phyloP scores from a whole-genome alignment of 1,140 invertebrate genomes.

The Cydia pomonella region DNA sequence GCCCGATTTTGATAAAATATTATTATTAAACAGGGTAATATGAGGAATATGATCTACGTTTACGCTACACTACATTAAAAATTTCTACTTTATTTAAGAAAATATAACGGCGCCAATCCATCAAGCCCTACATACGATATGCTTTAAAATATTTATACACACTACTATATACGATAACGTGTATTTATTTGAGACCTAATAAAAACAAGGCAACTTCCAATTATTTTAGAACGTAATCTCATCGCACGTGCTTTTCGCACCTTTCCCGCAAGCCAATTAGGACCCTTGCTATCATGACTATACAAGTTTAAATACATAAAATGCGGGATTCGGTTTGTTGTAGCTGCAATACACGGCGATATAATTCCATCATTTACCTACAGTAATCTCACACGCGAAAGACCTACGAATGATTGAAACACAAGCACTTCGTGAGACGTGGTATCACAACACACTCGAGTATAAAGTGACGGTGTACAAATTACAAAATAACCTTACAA shows the following conservation, averaged over 20 bases:
- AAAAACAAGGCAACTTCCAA: conserved; percentile 67
- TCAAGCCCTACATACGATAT: conserved; percentile 55
- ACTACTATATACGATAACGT: conserved; percentile 44
- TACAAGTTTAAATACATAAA: not conserved
- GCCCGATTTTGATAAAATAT: conserved; percentile 39
- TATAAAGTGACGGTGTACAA: conserved; percentile 22
- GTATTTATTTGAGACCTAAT: conserved; percentile 57
- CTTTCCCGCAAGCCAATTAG: not conserved
- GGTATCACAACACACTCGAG: conserved; percentile 28
- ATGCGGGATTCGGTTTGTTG: not conserved
- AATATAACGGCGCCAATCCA: conserved; percentile 55
- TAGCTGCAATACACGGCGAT: conserved; percentile 9
- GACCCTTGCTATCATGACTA: not conserved
- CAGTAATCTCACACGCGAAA: conserved; percentile 46
- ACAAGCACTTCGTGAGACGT: conserved; percentile 18
- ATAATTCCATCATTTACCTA: conserved; percentile 39
- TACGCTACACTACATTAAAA: conserved; percentile 4
- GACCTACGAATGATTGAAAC: conserved; percentile 33
- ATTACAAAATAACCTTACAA: conserved; percentile 14
- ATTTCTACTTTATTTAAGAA: conserved; percentile 34
- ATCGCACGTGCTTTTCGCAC: conserved; percentile 1
- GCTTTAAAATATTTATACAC: conserved; percentile 57
- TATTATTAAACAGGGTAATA: conserved; percentile 42
- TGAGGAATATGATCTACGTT: not conserved
- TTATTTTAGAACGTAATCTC: conserved; percentile 33